phyloP scores from a whole-genome alignment of 2,113 vertebrate genomes.

The Hucho hucho region DNA sequence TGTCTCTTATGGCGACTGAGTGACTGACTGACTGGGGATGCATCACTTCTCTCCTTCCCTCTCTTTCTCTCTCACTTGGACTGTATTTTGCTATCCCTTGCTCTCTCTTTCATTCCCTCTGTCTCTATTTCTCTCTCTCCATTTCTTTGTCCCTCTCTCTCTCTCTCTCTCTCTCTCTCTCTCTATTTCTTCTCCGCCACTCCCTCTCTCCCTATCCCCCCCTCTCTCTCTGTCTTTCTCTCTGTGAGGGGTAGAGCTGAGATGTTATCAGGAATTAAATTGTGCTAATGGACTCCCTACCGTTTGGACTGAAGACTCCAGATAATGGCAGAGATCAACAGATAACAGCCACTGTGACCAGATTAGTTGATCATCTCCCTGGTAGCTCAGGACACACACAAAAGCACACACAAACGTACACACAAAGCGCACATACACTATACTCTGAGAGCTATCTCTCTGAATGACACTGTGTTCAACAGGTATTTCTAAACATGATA shows the following conservation, averaged over 20 bases:
- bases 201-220: no score
- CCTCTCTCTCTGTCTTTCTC: not conserved
- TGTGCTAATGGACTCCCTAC: conserved; percentile 38
- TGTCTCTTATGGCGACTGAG: conserved; percentile 7
- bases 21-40: not conserved
- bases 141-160: no score
- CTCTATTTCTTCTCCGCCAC: no score
- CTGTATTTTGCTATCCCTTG: no score
- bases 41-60: not conserved
- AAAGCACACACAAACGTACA: conserved; percentile 13
- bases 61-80: not conserved
- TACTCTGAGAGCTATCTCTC: not conserved
- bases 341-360: conserved; percentile 46
- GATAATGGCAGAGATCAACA: conserved; percentile 48
- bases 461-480: not conserved
- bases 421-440: no score
- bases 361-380: conserved; percentile 19
- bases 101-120: no score
- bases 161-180: not conserved
- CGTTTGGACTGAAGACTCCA: conserved; percentile 26
- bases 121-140: no score
- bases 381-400: conserved; percentile 17
- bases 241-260: conserved; percentile 24
- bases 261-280: conserved; percentile 55
- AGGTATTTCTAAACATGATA: conserved; percentile 7